A percentile compares a stretch with the other conserved stretches of the same genome.
Conservation (phyloP, 2,113 vertebrate species). For the Nipponia nippon region DNA sequence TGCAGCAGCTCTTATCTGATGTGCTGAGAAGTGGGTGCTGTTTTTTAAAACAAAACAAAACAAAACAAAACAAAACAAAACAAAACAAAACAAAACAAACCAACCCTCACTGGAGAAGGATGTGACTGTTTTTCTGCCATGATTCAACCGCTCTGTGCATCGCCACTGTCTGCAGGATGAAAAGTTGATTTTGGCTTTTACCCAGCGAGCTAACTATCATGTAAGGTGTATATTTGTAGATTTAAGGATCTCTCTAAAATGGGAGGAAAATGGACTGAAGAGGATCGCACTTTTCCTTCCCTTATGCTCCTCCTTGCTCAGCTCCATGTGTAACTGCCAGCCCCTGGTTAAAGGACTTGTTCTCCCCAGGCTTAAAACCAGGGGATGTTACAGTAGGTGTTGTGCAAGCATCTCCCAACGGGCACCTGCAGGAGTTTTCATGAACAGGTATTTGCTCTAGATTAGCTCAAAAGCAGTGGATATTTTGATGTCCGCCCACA, state of each 20-base stretch:
- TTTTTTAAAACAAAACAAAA: no score
- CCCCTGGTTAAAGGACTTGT: background rate
- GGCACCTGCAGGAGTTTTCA: background rate
- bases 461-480: background rate
- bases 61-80: no score
- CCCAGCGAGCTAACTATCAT: accelerated
- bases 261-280: background rate
- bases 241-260: background rate
- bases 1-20: background rate
- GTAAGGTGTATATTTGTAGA: no score
- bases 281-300: background rate
- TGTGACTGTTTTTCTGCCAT: background rate
- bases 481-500: background rate
- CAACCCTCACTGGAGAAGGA: background rate
- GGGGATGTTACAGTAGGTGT: background rate
- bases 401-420: background rate
- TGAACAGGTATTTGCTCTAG: accelerated
- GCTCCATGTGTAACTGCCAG: background rate
- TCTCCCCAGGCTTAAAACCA: background rate
- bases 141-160: background rate
- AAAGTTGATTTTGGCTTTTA: background rate
- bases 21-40: background rate
- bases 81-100: no score
- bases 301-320: background rate
- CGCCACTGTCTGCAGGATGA: background rate